A percentile compares a stretch with the other conserved stretches of the same genome.
Conservation (phyloP, 2,797 vertebrate genomes). For the Potorous gilbertii region DNA sequence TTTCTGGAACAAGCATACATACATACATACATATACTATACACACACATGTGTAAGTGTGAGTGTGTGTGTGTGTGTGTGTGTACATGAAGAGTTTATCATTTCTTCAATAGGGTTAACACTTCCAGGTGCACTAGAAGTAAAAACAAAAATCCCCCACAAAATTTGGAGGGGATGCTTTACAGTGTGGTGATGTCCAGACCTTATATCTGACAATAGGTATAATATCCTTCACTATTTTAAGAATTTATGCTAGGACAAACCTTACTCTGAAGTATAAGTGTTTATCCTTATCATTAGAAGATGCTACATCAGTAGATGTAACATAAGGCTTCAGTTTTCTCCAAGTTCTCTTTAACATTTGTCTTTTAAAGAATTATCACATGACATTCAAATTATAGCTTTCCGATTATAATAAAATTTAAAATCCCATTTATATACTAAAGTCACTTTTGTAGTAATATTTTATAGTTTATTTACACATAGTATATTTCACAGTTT, state of each 20-base stretch:
- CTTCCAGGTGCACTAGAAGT: neutral
- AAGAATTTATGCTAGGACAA: neutral
- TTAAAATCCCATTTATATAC: neutral
- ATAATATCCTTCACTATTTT: neutral
- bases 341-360: neutral
- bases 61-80: too few relatives aligned
- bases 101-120: neutral
- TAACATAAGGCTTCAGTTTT: neutral
- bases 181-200: neutral
- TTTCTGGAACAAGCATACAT: neutral
- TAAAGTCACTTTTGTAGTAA: neutral
- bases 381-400: neutral
- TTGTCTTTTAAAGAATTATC: neutral
- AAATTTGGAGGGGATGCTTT: neutral
- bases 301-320: neutral
- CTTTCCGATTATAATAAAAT: neutral
- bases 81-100: neutral
- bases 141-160: neutral
- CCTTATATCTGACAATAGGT: too few relatives aligned
- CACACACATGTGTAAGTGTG: too few relatives aligned
- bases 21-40: neutral
- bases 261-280: neutral
- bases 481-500: neutral
- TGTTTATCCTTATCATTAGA: neutral
- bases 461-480: neutral